Percentiles rank a stretch among this genome's conserved stretches.
Evolutionary conservation across 2,113 vertebrate species (phyloP).

Genomic region (Anthoscopus minutus): DNA sequence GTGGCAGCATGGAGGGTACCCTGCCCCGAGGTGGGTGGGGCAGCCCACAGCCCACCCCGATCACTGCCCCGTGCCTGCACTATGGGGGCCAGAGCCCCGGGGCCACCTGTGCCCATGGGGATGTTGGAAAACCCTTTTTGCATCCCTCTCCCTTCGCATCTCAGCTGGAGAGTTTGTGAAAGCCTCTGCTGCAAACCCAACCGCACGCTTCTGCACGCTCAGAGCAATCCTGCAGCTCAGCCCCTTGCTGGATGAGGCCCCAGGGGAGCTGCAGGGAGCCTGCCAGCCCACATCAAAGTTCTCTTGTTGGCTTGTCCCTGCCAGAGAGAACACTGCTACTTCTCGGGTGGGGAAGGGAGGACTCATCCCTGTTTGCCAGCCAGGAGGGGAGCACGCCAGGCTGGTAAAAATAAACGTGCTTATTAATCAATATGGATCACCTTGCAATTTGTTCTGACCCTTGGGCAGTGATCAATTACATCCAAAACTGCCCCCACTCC

Average conservation of each 20-base stretch:
- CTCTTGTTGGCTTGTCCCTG: not conserved
- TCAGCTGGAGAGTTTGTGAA: not conserved
- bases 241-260: not conserved
- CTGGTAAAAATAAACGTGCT: slow-evolving; percentile 10
- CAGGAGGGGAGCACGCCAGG: not conserved
- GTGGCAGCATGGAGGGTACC: fast-evolving
- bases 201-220: fast-evolving
- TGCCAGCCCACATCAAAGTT: not conserved
- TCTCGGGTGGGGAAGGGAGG: not conserved
- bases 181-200: not conserved
- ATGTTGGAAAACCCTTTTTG: not conserved
- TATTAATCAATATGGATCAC: not conserved
- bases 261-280: not conserved
- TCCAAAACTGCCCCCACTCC: not conserved
- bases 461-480: not conserved
- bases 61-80: fast-evolving
- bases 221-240: not conserved
- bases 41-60: not conserved
- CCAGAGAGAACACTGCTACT: not conserved
- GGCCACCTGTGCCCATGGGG: not conserved
- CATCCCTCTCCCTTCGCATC: not conserved
- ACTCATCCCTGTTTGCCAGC: not conserved
- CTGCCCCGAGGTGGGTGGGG: not conserved
- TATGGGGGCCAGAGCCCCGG: fast-evolving
- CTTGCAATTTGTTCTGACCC: not conserved